Percentiles rank a stretch among this genome's conserved stretches.
Evolutionary conservation across 1,140 invertebrate genomes (phyloP).

Genomic region (Hestina assimilis): DNA sequence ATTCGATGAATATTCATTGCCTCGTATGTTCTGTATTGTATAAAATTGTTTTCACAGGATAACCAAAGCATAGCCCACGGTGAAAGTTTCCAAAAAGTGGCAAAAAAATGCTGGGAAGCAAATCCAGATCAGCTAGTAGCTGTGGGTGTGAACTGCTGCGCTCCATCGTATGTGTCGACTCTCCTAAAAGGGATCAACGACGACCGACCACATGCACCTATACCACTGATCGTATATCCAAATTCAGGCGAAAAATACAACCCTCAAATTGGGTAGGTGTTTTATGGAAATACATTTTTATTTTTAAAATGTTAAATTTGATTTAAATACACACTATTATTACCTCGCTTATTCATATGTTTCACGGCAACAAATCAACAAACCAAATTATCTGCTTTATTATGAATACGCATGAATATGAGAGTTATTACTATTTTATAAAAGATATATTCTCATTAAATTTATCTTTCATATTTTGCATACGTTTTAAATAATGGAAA

Average conservation of each 20-base stretch:
- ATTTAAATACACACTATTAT: too few relatives aligned
- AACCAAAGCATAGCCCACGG: slow-evolving; percentile 84
- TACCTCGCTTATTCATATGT: too few relatives aligned
- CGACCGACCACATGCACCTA: slow-evolving; percentile 68
- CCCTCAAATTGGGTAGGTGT: slow-evolving; percentile 78
- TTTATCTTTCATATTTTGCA: too few relatives aligned
- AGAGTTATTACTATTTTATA: too few relatives aligned
- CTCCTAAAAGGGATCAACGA: slow-evolving; percentile 81
- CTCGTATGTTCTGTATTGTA: background rate
- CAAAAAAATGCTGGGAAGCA: slow-evolving; percentile 81
- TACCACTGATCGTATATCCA: slow-evolving; percentile 87
- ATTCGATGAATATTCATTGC: background rate
- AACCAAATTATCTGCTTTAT: too few relatives aligned
- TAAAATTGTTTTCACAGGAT: slow-evolving; percentile 70
- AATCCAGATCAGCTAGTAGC: slow-evolving; percentile 85
- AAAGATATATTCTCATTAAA: background rate
- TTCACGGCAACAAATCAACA: too few relatives aligned
- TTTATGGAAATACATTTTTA: background rate
- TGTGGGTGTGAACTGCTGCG: slow-evolving; percentile 92
- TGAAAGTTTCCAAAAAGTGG: slow-evolving; percentile 84
- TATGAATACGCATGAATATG: too few relatives aligned
- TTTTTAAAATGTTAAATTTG: too few relatives aligned
- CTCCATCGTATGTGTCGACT: slow-evolving; percentile 74
- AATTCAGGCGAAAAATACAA: slow-evolving; percentile 87
- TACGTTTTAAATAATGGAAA: background rate